These are phyloP conservation scores for Bos javanicus DNA, from an alignment of 2,113 vertebrate genomes.

Conservation along the genomic window DNA sequence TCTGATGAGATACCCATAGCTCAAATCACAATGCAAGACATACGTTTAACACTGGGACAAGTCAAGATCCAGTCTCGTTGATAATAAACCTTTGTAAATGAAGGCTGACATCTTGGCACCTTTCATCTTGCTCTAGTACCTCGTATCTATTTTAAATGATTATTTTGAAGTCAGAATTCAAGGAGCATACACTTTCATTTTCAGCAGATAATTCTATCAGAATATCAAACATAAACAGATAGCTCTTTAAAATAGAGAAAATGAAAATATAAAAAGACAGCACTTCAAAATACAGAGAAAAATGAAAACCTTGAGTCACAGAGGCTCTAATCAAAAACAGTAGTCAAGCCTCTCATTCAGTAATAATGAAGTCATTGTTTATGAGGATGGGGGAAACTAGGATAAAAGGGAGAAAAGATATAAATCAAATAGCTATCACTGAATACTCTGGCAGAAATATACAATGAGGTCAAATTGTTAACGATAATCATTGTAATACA, in stretches of 20 bases:
- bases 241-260: constrained; percentile 62
- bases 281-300: constrained; percentile 56
- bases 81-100: constrained; percentile 63
- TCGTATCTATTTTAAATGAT: constrained; percentile 40
- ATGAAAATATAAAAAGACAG: constrained; percentile 52
- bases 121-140: constrained; percentile 64
- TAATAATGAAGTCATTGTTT: constrained; percentile 64
- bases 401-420: constrained; percentile 51
- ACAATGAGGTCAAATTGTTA: constrained; percentile 49
- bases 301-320: constrained; percentile 49
- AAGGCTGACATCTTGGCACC: constrained; percentile 72
- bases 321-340: constrained; percentile 36
- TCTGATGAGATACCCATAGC: constrained; percentile 1
- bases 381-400: not conserved
- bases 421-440: constrained; percentile 54
- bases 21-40: constrained; percentile 40
- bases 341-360: constrained; percentile 42
- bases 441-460: constrained; percentile 51
- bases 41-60: constrained; percentile 22
- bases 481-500: constrained; percentile 19
- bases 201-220: constrained; percentile 67
- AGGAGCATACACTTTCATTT: constrained; percentile 69
- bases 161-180: constrained; percentile 67
- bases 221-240: constrained; percentile 54
- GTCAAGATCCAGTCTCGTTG: not conserved